phyloP scores from a whole-genome alignment of 2,113 vertebrate species.

The Chitala chitala region DNA sequence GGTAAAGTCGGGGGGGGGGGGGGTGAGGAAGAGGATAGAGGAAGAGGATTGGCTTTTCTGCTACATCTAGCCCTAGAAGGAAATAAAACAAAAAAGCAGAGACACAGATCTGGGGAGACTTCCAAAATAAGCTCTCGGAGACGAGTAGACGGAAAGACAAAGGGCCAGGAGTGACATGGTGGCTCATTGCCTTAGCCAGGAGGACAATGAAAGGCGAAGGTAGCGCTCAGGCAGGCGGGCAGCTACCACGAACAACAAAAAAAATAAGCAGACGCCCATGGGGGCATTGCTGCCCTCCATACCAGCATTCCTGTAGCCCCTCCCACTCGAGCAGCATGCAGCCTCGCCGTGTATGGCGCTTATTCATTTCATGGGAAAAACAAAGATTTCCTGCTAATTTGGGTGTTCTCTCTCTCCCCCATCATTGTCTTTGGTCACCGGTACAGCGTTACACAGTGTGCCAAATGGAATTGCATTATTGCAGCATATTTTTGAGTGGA shows the following conservation, averaged over 20 bases:
- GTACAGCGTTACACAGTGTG: background rate
- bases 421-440: background rate
- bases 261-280: background rate
- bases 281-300: background rate
- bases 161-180: too few relatives aligned
- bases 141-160: too few relatives aligned
- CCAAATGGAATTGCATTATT: background rate
- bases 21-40: background rate
- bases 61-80: too few relatives aligned
- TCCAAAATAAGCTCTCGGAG: background rate
- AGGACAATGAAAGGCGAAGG: background rate
- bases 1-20: background rate
- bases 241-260: too few relatives aligned
- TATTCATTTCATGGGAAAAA: background rate
- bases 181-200: background rate
- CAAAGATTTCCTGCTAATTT: background rate
- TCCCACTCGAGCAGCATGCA: background rate
- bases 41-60: too few relatives aligned
- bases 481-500: background rate
- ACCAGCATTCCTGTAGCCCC: background rate
- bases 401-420: background rate
- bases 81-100: too few relatives aligned
- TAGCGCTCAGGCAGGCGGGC: background rate
- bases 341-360: background rate
- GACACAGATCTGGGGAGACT: background rate